Base-by-base conservation (phyloP, 2,797 vertebrate genomes). In the Eidolon dupreanum region DNA sequence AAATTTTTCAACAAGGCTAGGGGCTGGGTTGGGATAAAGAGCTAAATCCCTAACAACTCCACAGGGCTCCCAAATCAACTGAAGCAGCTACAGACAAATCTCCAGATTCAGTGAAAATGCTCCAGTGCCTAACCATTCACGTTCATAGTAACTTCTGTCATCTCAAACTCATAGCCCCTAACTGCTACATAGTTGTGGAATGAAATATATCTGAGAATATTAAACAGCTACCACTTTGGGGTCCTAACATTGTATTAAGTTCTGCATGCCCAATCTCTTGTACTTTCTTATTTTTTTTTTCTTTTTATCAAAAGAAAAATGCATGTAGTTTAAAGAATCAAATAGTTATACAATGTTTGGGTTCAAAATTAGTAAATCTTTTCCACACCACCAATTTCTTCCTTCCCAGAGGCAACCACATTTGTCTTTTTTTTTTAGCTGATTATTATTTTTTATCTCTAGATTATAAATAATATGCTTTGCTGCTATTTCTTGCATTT, bases 361-460 rank as follows among this genome's bases (percentile, higher is more conserved):
- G n/a, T 86, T 96, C 53, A 86, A 95, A 96, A 97, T 91, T 81
- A 97, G 95, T 90, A 95, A 88, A 46, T 36, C 43, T 87, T 90
- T 74, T 31, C 43, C 15, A 83, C 93, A 81, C 36, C 8, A 43
- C 55, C 26, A 53, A 49, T 49, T 89, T 95, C 57, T 96, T 91
- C 82, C 70, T 94, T 94, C 74, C 74, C 68, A 89, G 94, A 71
- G 78, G 82, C 78, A 81, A 97, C 33, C 26, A 28, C 51, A 41
- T 85, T 86, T 90, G 90, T 91, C 65, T 86, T 75, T 95, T 74
- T 38, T 24, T 73, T 79, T 86, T 71, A 92, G 89, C 84, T 96
- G 89, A 94, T 93, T 96, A 93, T 97, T 96, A 95, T 92, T 92
- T 94, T 97, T 96, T 96, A 95, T 96, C 55, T 94, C 75, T 46